Conservation (phyloP, 2,113 vertebrate species). For the Capreolus pygargus region DNA sequence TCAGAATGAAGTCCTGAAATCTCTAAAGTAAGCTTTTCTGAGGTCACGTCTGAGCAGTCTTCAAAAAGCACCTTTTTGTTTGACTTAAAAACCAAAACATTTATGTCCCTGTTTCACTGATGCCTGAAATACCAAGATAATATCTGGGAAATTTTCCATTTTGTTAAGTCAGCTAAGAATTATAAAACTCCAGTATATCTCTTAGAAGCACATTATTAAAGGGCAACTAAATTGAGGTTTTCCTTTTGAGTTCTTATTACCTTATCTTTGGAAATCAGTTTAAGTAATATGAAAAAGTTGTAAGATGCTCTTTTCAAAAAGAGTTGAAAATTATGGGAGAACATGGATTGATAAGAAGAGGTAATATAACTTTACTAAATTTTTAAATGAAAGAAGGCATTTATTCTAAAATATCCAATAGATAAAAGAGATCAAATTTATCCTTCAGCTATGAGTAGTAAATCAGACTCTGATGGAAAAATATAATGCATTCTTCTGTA, state of each 20-base stretch:
- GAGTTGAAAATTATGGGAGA: not conserved
- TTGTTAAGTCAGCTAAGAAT: conserved; percentile 3
- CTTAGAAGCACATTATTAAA: conserved; percentile 33
- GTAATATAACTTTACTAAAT: conserved; percentile 52
- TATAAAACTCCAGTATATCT: not conserved
- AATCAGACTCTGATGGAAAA: conserved; percentile 51
- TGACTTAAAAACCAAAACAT: not conserved
- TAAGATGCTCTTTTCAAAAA: not conserved
- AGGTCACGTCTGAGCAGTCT: not conserved
- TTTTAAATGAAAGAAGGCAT: conserved; percentile 48
- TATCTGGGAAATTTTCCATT: not conserved
- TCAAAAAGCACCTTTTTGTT: not conserved
- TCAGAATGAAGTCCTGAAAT: not conserved
- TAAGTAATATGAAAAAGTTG: conserved; percentile 39
- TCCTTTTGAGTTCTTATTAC: not conserved
- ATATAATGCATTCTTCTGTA: conserved; percentile 57
- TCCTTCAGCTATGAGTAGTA: conserved; percentile 11
- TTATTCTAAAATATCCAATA: conserved; percentile 53
- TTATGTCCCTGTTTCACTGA: not conserved
- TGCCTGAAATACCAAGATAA: not conserved
- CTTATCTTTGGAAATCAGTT: conserved; percentile 1
- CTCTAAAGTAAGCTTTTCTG: not conserved
- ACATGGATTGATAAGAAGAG: conserved; percentile 23
- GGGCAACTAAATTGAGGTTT: not conserved
- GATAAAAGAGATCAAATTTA: conserved; percentile 36